phyloP scores from a whole-genome alignment of 2,797 vertebrate genomes.

The Lutra lutra region DNA sequence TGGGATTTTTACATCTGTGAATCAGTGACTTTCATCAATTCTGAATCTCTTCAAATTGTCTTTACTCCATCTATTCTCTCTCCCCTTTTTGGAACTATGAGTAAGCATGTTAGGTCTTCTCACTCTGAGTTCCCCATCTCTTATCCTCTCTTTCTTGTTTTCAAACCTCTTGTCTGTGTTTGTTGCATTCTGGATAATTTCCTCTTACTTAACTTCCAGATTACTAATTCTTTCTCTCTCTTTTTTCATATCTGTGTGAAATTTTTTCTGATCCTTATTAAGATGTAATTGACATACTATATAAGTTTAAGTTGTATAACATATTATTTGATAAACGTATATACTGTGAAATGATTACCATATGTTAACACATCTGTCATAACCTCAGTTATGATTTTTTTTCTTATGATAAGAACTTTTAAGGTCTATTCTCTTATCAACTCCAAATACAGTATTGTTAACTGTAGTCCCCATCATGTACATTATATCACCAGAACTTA shows the following conservation, averaged over 20 bases:
- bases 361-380: background rate
- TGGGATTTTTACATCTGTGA: background rate
- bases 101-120: background rate
- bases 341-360: background rate
- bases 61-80: background rate
- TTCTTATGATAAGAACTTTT: background rate
- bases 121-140: background rate
- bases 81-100: background rate
- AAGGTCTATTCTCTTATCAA: background rate
- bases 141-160: background rate
- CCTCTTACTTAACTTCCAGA: background rate
- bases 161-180: background rate
- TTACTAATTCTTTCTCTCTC: background rate
- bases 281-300: background rate
- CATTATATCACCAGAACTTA: background rate
- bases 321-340: background rate
- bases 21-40: background rate
- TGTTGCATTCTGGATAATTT: background rate
- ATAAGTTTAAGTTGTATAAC: background rate
- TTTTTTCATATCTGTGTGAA: background rate
- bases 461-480: background rate
- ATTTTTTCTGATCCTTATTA: background rate
- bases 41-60: background rate
- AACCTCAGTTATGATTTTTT: background rate
- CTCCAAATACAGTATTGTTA: background rate